Conservation (phyloP, 1,140 invertebrate genomes). For the Drosophila repleta region DNA sequence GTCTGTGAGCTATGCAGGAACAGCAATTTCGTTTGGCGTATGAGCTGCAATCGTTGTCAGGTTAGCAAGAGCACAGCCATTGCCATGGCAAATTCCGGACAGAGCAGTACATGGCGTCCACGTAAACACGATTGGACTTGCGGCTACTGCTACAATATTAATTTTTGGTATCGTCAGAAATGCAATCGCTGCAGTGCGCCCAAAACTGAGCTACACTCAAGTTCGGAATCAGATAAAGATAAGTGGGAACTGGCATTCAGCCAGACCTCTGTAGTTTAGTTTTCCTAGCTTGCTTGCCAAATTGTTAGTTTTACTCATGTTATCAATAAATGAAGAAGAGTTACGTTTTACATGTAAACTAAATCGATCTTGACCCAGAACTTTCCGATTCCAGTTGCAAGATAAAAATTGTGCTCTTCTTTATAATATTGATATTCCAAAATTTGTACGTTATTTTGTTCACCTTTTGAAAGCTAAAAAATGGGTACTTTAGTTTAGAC, state of each 20-base stretch:
- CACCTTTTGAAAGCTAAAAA: no score
- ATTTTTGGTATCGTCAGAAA: constrained; percentile 65
- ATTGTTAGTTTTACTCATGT: constrained; percentile 5
- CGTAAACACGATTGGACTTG: constrained; percentile 56
- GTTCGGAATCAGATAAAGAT: constrained; percentile 38
- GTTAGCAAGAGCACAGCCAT: constrained; percentile 27
- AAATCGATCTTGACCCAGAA: background rate
- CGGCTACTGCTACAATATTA: constrained; percentile 52
- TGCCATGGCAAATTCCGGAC: background rate
- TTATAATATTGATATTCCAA: background rate
- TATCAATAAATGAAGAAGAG: constrained; percentile 26
- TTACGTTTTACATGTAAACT: constrained; percentile 27
- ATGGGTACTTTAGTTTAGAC: no score
- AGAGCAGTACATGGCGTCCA: constrained; percentile 13
- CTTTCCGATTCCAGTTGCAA: background rate
- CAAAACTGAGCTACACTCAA: constrained; percentile 21
- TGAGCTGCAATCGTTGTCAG: constrained; percentile 58
- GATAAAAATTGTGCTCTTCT: background rate
- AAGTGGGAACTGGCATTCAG: constrained; percentile 56
- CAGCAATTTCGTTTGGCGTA: constrained; percentile 71
- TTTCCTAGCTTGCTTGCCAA: constrained; percentile 3
- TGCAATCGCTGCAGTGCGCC: constrained; percentile 61
- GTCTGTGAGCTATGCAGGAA: constrained; percentile 54
- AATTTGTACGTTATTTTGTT: no score
- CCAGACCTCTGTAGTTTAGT: constrained; percentile 25